Evolutionary conservation across 2,113 vertebrate genomes (phyloP), one percentile per base, ranked within the genome.

Genomic region (Mirounga angustirostris): DNA sequence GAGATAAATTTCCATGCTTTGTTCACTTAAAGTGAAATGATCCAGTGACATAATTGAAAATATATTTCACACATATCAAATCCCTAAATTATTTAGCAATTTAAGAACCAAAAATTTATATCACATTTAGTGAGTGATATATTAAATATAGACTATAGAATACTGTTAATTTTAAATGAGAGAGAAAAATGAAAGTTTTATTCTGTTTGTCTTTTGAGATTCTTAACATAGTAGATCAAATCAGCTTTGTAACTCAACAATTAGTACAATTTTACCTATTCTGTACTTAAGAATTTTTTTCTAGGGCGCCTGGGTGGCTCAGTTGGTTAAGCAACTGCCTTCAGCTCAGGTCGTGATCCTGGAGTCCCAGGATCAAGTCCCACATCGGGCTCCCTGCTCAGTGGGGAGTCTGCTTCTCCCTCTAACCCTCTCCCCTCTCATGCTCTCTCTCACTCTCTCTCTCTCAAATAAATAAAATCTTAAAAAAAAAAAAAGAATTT

Each of bases 161-260:
- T 80, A 76, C 15, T 93, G 61, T 71, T 95, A 71, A 67, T 95
- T 67, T 87, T 85, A 92, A 86, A n/a, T 61, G 24, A 61, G 94
- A 52, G 46, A 36, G 19, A 78, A 67, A 91, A 92, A 43, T 14
- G 52, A 61, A 69, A 30, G 28, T 79, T 82, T 83, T 76, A 30
- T 33, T 58, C 6, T 54, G 46, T 84, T 63, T 83, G 33, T 91
- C 6, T 85, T 92, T 71, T 78, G 26, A 78, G 36, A 10, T 78
- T 88, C 21, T 91, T 91, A 90, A 33, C 67, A 46, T 71, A 56
- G 28, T 69, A 88, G 18, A 83, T 80, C 28, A 73, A 88, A 30
- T 80, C n/a, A 61, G 24, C 33, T 92, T n/a, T 6, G 19, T 69
- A 46, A 46, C 24, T 87, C 82, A 43, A 7, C 18, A 54, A 4